Evolutionary conservation across 2,888 invertebrate genomes (phyloP), one percentile per base, ranked within the genome.

Genomic region (Dorcus hopei): DNA sequence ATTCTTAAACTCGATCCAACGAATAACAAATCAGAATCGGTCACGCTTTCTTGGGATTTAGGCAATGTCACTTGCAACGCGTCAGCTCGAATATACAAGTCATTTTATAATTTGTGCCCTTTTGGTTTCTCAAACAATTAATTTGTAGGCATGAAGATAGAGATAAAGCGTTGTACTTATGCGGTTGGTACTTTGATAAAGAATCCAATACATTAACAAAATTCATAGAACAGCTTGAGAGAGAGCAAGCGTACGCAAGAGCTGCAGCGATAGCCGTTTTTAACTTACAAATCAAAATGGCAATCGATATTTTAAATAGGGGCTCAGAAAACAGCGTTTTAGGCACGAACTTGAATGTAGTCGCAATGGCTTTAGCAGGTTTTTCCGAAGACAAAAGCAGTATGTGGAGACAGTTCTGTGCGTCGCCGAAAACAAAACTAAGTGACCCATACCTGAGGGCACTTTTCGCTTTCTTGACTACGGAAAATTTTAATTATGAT

Each of bases 191-290:
- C 61, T 88, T 89, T 76, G 91, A 93, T 66, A 87, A 87, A 74
- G 90, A 91, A 71, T 80, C 79, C 0, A 77, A 80, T 54, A 74
- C 78, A 3, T 74, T 85, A 39, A 80, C 80, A 4, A 80, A 82
- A 57, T 86, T 86, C 62, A 75, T 88, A n/a, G 85, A 86, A 52
- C 82, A 87, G 68, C 80, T 94, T 42, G 90, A 91, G 75, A 85
- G 85, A 55, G 88, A 88, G 73, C 85, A 87, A 74, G 83, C 87
- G 68, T 86, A 87, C 79, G 86, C 90, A 56, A 85, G 95, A 74
- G 95, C 95, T 42, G 95, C 96, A 40, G 93, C 96, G 58, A 88
- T 97, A 57, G 91, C 94, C 49, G 89, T 94, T 54, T 97, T 96
- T 79, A 93, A 94, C 78, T 83, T 96, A 69, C 89, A 91, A 74